Percentiles rank a stretch among this genome's conserved stretches.
Conservation (phyloP, 2,797 vertebrate species). For the Salarias fasciatus region DNA sequence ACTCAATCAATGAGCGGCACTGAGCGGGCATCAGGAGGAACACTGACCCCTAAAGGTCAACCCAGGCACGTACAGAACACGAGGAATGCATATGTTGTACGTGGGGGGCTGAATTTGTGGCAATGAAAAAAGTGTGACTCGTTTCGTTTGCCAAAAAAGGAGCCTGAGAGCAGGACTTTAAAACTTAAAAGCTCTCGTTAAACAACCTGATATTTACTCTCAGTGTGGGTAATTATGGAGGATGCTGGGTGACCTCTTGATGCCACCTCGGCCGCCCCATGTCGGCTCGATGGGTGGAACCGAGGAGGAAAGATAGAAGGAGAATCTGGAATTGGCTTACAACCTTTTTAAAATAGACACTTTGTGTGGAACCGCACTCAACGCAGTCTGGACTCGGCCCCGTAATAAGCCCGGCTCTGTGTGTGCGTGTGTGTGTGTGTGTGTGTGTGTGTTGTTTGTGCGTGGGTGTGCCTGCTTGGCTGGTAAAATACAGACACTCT, state of each 20-base stretch:
- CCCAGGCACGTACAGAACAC: conserved; percentile 19
- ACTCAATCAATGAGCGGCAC: conserved; percentile 4
- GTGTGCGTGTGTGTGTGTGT: conserved; percentile 28
- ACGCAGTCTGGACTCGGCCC: conserved; percentile 73
- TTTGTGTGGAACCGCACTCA: conserved; percentile 75
- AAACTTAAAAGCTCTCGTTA: conserved; percentile 67
- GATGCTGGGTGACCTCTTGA: conserved; percentile 66
- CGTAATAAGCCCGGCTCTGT: conserved; percentile 67
- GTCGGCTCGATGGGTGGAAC: conserved; percentile 67
- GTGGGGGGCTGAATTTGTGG: neutral
- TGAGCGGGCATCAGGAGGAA: conserved; percentile 51
- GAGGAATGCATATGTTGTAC: neutral
- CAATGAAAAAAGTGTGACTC: conserved; percentile 34
- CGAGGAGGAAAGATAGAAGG: conserved; percentile 35
- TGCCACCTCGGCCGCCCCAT: conserved; percentile 40
- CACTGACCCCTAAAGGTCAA: conserved; percentile 82
- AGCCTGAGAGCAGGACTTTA: conserved; percentile 22
- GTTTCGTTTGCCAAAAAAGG: conserved; percentile 39
- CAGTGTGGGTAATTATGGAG: conserved; percentile 69
- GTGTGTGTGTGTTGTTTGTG: conserved; percentile 19
- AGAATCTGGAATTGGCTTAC: conserved; percentile 68
- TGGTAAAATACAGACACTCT: conserved; percentile 37
- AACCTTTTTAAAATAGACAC: conserved; percentile 81
- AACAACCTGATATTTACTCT: conserved; percentile 78
- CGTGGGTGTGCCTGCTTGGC: conserved; percentile 47